Base-by-base conservation (phyloP, 1,140 invertebrate species). In the Zaprionus nigranus region DNA sequence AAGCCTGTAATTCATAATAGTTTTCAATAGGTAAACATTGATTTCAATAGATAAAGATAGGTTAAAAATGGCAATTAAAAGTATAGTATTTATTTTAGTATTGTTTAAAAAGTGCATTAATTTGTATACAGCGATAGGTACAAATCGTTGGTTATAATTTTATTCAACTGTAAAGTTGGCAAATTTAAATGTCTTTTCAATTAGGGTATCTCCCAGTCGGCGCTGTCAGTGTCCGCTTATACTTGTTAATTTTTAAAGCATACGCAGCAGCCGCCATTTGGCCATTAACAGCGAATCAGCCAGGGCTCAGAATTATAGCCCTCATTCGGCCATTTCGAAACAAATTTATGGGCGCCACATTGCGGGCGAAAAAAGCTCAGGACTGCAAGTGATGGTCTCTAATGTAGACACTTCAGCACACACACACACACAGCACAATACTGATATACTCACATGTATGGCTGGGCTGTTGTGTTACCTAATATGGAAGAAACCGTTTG, bases 351-450 rank as follows among this genome's bases (percentile, higher is more conserved):
- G 54, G 36, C 66, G 79, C 70, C 75, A 62, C 82, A 76, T 54
- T 60, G 57, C 46, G n/a, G 24, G 34, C 59, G 63, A 73, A 83
- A 80, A 59, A 65, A 62, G 49, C 60, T 20, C 20, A 62, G 58
- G 64, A 78, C 83, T 87, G 83, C 84, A 80, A 82, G 83, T 72
- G 80, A 87, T 87, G 84, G 80, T 54, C 54, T 88, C 84, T 88
- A 86, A 86, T 87, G 82, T 82, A 87, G 83, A 86, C 83, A 87
- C 77, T 87, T 80, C 73, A 76, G 57, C 70, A 60, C 54, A 43
- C 64, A 26, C 70, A 60, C 54, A 43, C 64, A 26, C 65, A 28
- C 58, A 22, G 20, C 20, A 51, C 40, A 54, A 49, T 11, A 34
- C 24, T 22, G n/a, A 46, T 26, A 26, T 68, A 59, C 38, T 13